A percentile compares a stretch with the other conserved stretches of the same genome.
phyloP scores from a whole-genome alignment of 2,797 vertebrate species.

The Momotus momota region DNA sequence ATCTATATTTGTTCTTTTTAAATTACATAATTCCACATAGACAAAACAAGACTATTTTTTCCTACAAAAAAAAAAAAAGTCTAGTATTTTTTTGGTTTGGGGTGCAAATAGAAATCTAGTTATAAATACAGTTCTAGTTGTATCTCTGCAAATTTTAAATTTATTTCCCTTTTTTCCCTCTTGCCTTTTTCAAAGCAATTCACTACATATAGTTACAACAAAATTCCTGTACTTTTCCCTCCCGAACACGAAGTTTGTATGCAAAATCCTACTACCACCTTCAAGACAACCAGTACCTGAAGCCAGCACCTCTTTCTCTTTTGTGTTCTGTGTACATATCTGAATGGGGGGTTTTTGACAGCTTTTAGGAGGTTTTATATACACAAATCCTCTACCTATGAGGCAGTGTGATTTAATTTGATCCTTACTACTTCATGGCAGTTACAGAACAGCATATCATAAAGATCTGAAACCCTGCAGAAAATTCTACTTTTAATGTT shows the following conservation, averaged over 20 bases:
- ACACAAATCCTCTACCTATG: not conserved
- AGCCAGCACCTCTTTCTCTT: not conserved
- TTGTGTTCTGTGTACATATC: not conserved
- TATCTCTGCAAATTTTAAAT: not conserved
- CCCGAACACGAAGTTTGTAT: not conserved
- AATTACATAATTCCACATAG: not conserved
- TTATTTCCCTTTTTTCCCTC: not conserved
- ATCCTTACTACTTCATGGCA: not conserved
- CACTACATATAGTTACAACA: not conserved
- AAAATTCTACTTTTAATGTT: not conserved
- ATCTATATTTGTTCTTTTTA: not conserved
- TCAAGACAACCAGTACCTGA: not conserved
- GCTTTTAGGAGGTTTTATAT: not conserved
- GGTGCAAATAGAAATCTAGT: not conserved
- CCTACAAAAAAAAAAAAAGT: not conserved
- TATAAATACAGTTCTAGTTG: not conserved
- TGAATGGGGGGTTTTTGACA: not conserved
- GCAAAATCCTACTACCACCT: not conserved
- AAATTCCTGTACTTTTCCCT: not conserved
- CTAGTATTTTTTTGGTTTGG: not conserved
- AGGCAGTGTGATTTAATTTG: not conserved
- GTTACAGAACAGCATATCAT: not conserved
- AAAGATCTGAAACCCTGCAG: not conserved
- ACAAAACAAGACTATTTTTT: not conserved
- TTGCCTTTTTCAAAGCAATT: not conserved